Percentiles rank a stretch among this genome's conserved stretches.
Conservation (phyloP, 1,140 invertebrate genomes). For the Drosophila pruinosa region DNA sequence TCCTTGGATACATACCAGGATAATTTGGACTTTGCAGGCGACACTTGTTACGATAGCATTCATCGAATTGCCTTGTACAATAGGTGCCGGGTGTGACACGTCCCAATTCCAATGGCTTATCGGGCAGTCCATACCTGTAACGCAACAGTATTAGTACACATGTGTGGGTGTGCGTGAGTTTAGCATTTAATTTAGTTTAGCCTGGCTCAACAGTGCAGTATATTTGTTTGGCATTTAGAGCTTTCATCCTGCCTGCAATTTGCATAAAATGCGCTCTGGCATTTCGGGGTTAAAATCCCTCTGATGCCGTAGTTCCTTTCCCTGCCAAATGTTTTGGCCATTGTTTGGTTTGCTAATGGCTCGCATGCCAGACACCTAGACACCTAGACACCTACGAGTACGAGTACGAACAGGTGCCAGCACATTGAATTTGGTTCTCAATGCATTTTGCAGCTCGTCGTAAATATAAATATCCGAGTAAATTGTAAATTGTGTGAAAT, state of each 20-base stretch:
- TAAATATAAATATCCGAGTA: slow-evolving; percentile 28
- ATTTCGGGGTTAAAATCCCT: slow-evolving; percentile 32
- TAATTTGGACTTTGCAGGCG: slow-evolving; percentile 94
- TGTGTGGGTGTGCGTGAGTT: slow-evolving; percentile 29
- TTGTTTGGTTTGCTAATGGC: slow-evolving; percentile 74
- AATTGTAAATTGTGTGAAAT: slow-evolving; percentile 50
- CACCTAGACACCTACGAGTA: neutral
- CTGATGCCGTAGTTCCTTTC: neutral
- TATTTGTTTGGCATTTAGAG: slow-evolving; percentile 70
- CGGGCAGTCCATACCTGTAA: slow-evolving; percentile 86
- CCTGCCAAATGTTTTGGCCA: slow-evolving; percentile 32
- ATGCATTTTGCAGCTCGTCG: slow-evolving; percentile 28
- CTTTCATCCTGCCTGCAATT: slow-evolving; percentile 47
- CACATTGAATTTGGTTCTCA: neutral
- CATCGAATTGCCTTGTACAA: slow-evolving; percentile 93
- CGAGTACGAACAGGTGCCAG: neutral
- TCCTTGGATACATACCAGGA: slow-evolving; percentile 94
- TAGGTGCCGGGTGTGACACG: slow-evolving; percentile 93
- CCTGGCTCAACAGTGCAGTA: slow-evolving; percentile 35
- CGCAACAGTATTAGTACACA: slow-evolving; percentile 16
- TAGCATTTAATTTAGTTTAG: slow-evolving; percentile 56
- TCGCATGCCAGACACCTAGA: slow-evolving; percentile 20
- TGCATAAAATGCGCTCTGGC: slow-evolving; percentile 70
- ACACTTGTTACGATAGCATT: slow-evolving; percentile 92
- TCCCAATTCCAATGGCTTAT: slow-evolving; percentile 89